phyloP scores from a whole-genome alignment of 2,888 invertebrate genomes.

The Mesorhabditis spiculigera region DNA sequence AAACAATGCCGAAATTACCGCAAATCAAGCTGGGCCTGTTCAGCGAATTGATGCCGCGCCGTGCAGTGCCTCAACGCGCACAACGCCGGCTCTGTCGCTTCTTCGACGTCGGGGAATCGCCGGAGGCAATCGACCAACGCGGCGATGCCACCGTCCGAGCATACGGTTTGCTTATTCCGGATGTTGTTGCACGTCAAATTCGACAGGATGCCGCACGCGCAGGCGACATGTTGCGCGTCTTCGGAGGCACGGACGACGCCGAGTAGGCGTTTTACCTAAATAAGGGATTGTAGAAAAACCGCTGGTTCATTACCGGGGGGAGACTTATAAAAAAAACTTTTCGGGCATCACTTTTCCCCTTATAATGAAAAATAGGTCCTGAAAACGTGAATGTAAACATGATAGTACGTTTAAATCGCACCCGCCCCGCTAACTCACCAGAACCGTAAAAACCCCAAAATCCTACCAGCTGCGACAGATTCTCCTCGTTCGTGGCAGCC shows the following conservation, averaged over 20 bases:
- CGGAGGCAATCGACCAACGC: constrained; percentile 86
- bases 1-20: constrained; percentile 65
- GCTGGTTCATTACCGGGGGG: background rate
- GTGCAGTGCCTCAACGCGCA: constrained; percentile 96
- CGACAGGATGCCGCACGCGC: constrained; percentile 94
- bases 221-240: constrained; percentile 94
- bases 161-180: constrained; percentile 75
- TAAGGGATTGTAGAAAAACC: background rate
- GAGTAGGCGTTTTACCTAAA: constrained; percentile 22
- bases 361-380: too few relatives aligned
- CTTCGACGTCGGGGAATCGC: constrained; percentile 71
- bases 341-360: too few relatives aligned
- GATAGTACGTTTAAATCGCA: too few relatives aligned
- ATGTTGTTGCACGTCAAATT: constrained; percentile 99
- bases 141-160: constrained; percentile 79
- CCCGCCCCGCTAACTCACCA: too few relatives aligned
- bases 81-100: constrained; percentile 98
- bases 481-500: constrained; percentile 39
- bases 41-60: constrained; percentile 65
- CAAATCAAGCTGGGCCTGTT: constrained; percentile 86
- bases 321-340: background rate
- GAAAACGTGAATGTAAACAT: too few relatives aligned
- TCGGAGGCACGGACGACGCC: constrained; percentile 76
- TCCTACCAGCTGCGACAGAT: constrained; percentile 23
- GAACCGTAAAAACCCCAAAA: background rate